Evolutionary conservation across 2,113 vertebrate species (phyloP).

Genomic region (Brachionichthys hirsutus): DNA sequence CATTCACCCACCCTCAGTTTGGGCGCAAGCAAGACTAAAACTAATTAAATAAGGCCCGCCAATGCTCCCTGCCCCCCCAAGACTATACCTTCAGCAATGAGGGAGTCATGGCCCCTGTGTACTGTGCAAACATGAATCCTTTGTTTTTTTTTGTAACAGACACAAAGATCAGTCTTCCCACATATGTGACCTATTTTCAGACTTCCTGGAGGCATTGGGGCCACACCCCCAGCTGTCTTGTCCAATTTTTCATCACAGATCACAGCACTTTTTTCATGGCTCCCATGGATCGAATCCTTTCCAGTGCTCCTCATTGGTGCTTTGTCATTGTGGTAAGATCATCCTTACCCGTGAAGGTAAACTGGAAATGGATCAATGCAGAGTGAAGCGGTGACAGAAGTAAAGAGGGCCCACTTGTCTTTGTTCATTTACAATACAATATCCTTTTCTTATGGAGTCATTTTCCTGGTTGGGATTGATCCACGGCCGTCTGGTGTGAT

Average conservation of each 20-base stretch:
- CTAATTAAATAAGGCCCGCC: constrained; percentile 62
- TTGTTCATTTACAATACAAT: constrained; percentile 21
- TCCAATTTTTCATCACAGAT: constrained; percentile 57
- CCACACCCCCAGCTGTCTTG: constrained; percentile 56
- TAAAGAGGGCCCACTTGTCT: constrained; percentile 28
- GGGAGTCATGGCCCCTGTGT: constrained; percentile 7
- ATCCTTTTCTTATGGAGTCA: constrained; percentile 21
- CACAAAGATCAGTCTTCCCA: constrained; percentile 49
- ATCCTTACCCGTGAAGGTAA: constrained; percentile 37
- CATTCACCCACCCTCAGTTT: constrained; percentile 43
- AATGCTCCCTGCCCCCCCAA: constrained; percentile 43
- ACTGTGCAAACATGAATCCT: constrained; percentile 34
- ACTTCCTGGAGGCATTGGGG: constrained; percentile 62
- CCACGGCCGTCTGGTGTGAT: background rate
- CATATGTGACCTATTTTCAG: constrained; percentile 65
- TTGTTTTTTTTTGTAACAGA: constrained; percentile 50
- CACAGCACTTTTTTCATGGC: constrained; percentile 40
- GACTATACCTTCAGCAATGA: constrained; percentile 23
- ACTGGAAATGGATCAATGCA: constrained; percentile 51
- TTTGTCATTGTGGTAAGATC: constrained; percentile 39
- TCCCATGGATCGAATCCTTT: constrained; percentile 25
- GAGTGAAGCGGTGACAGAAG: constrained; percentile 26
- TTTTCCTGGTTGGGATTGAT: constrained; percentile 20
- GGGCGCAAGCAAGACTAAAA: constrained; percentile 58
- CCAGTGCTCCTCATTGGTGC: constrained; percentile 41